Base-by-base conservation (phyloP, 2,888 invertebrate species). In the Drosophila kokeensis region DNA sequence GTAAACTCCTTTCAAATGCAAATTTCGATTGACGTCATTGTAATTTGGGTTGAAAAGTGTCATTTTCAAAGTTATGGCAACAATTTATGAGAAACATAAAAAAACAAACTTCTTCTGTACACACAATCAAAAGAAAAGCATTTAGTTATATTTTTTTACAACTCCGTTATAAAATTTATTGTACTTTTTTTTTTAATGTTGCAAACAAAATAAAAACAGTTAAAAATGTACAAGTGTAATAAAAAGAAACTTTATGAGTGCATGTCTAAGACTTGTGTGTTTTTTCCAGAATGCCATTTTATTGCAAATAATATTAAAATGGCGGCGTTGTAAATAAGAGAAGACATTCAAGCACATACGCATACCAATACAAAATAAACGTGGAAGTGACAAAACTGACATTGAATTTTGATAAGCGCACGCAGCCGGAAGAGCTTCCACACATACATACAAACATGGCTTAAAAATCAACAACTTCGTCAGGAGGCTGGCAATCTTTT, bases 341-440 rank as follows among this genome's bases (percentile, higher is more conserved):
- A 65, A 82, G 50, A 72, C 74, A 54, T 62, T 69, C 32, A 54
- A 54, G 36, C 48, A 60, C 36, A 58, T 40, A 49, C 24, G 50
- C 61, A 55, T 30, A 30, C 45, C 45, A 53, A 45, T 30, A 67
- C 30, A 54, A 65, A 53, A 40, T 72, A 65, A 54, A 73, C 57
- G 68, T 73, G 73, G 55, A 73, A 64, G 54, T 71, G 77, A 65
- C 73, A 67, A 50, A 82, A 77, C 81, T 90, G 90, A 91, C 90
- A 90, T 90, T 90, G 90, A 90, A 90, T 90, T 91, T 83, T 83
- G 87, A 81, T 71, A 74, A 86, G 65, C 79, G 76, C 69, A 81
- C 73, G 77, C 76, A 69, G 73, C 72, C 81, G 85, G 81, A 82
- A 83, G 72, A 71, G 67, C 66, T 69, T 49, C 40, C 53, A 38